Conservation (phyloP, 1,140 invertebrate species). For the Polyergus mexicanus region DNA sequence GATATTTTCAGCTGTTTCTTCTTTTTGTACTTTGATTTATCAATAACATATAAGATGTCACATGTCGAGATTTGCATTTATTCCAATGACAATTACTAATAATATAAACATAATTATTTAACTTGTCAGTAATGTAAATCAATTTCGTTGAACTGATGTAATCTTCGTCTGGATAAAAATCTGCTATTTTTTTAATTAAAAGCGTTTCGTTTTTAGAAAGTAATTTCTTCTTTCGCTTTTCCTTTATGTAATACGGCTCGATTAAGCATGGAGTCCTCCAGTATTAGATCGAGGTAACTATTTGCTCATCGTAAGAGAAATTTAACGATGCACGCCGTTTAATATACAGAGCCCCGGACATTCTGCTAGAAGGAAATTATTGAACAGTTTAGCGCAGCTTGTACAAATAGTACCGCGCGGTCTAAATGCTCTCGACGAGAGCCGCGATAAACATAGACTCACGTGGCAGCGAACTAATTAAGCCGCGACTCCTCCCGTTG, state of each 20-base stretch:
- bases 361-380: neutral
- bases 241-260: neutral
- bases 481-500: conserved; percentile 24
- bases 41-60: no score
- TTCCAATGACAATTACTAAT: neutral
- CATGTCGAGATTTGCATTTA: no score
- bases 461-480: conserved; percentile 57
- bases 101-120: neutral
- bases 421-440: conserved; percentile 30
- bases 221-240: neutral
- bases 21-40: conserved; percentile 8
- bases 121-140: neutral
- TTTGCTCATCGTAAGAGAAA: neutral
- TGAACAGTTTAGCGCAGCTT: conserved; percentile 17
- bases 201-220: neutral
- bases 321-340: neutral
- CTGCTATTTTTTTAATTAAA: neutral
- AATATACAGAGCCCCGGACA: neutral
- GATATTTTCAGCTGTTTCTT: neutral
- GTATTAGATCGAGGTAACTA: neutral
- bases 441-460: conserved; percentile 45
- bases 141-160: neutral
- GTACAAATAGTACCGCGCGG: conserved; percentile 25
- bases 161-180: neutral
- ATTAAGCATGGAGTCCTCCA: neutral